A percentile compares a stretch with the other conserved stretches of the same genome.
Evolutionary conservation across 2,113 vertebrate genomes (phyloP).

Genomic region (Erinaceus europaeus): DNA sequence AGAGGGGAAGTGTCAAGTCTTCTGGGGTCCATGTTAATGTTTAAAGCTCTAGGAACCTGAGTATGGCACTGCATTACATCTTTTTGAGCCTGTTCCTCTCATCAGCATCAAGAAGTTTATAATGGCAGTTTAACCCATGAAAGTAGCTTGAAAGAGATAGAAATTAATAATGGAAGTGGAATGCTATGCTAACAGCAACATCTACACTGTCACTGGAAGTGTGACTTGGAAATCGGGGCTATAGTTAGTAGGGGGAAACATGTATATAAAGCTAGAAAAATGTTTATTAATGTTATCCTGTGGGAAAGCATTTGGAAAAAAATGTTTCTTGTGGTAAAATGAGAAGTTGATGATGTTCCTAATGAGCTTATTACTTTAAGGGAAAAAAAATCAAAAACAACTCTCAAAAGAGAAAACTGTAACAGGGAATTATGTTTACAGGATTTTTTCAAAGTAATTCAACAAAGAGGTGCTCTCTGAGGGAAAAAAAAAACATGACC

Average conservation of each 20-base stretch:
- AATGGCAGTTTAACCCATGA: neutral
- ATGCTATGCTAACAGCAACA: neutral
- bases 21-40: neutral
- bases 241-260: neutral
- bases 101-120: neutral
- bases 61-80: neutral
- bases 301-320: neutral
- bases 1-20: no score
- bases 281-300: neutral
- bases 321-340: neutral
- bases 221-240: neutral
- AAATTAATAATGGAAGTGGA: neutral
- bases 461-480: neutral
- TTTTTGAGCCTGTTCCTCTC: neutral
- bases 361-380: conserved; percentile 22
- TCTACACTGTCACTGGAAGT: neutral
- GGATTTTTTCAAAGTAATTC: neutral
- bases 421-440: neutral
- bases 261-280: neutral
- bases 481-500: neutral
- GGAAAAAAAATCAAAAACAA: neutral
- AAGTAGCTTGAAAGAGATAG: neutral
- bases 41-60: neutral
- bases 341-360: neutral
- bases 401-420: neutral